These are phyloP conservation scores for Odontocerum albicorne DNA, from an alignment of 2,888 invertebrate species.

Conservation along the genomic window DNA sequence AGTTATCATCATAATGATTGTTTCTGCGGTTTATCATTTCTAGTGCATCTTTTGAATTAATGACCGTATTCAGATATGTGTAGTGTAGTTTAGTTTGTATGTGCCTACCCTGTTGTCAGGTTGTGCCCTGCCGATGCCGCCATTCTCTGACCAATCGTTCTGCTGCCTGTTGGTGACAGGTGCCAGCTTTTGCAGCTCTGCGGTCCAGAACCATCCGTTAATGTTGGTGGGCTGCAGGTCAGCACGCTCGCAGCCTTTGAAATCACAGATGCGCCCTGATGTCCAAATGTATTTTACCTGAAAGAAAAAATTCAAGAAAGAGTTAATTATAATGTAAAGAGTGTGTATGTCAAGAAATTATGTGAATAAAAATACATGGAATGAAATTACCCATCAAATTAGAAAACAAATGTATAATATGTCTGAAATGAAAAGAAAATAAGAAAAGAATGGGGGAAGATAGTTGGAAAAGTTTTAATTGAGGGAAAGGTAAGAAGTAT, in stretches of 20 bases:
- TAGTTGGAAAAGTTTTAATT: no score
- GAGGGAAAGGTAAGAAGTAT: no score
- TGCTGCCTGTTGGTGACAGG: constrained; percentile 79
- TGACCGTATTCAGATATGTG: no score
- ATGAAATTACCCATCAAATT: no score
- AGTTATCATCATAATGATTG: no score
- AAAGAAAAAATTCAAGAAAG: constrained; percentile 31
- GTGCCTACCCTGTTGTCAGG: constrained; percentile 80
- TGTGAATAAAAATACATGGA: neutral
- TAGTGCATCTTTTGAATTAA: no score
- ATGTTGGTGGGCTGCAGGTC: constrained; percentile 79
- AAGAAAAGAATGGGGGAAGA: no score
- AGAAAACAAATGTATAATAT: neutral
- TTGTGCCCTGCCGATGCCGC: constrained; percentile 84
- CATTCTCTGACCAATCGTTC: constrained; percentile 87
- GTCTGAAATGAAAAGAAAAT: no score
- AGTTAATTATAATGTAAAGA: neutral
- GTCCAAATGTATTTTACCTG: constrained; percentile 91
- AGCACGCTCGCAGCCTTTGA: constrained; percentile 84
- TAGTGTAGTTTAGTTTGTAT: no score
- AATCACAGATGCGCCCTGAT: constrained; percentile 85
- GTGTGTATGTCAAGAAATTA: neutral
- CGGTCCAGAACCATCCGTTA: constrained; percentile 94
- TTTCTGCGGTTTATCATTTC: no score
- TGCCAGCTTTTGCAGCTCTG: constrained; percentile 80